phyloP scores from a whole-genome alignment of 2,113 vertebrate genomes.

The Sapajus apella region DNA sequence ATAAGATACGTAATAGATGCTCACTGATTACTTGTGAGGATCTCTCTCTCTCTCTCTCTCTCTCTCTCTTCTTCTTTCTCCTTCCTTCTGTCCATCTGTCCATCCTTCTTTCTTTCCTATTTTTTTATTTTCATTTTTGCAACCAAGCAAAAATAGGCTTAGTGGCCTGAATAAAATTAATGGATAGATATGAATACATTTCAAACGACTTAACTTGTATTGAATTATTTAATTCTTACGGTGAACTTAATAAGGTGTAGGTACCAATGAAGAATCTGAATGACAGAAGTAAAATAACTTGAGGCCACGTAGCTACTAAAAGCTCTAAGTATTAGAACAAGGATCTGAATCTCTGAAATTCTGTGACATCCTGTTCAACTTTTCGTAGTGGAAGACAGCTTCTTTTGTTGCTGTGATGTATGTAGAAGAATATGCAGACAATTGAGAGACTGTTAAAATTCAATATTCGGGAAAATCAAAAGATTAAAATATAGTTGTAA shows the following conservation, averaged over 20 bases:
- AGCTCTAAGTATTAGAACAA: not conserved
- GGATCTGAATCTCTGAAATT: not conserved
- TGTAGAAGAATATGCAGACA: not conserved
- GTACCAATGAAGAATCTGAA: not conserved
- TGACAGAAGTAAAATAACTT: not conserved
- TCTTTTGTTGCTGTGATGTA: not conserved
- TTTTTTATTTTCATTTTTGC: not conserved
- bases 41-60: not conserved
- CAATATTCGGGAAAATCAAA: not conserved
- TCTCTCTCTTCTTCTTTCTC: not conserved
- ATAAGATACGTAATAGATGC: not conserved
- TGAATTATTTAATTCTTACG: not conserved
- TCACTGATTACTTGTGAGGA: not conserved
- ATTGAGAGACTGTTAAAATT: not conserved
- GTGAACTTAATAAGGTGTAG: not conserved
- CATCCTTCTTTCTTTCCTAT: not conserved
- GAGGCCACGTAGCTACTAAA: not conserved
- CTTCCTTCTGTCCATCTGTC: fast-evolving
- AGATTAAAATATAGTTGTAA: not conserved
- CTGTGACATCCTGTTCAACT: not conserved
- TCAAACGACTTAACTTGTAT: not conserved
- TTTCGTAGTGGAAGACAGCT: not conserved
- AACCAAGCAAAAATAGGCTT: not conserved
- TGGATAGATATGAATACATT: not conserved
- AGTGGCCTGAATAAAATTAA: not conserved